Percentiles rank a stretch among this genome's conserved stretches.
phyloP scores from a whole-genome alignment of 2,797 vertebrate species.

The Chloroceryle amazona region DNA sequence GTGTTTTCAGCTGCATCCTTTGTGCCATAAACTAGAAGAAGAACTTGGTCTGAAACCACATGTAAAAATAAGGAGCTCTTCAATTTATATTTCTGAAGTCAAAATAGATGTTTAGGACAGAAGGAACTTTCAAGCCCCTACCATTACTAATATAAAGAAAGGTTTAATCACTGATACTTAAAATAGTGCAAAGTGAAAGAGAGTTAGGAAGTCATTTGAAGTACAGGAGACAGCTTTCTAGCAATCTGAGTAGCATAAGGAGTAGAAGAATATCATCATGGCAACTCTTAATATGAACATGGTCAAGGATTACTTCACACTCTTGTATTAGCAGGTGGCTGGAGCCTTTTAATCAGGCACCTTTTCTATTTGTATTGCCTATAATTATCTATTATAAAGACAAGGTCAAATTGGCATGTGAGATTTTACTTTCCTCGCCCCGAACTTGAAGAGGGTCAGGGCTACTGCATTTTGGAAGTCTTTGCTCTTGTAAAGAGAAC shows the following conservation, averaged over 20 bases:
- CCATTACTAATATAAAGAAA: not conserved
- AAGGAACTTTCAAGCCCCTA: not conserved
- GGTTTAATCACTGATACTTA: not conserved
- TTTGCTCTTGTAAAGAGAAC: not conserved
- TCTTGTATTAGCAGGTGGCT: conserved; percentile 8
- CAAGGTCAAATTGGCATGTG: not conserved
- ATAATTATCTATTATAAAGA: conserved; percentile 7
- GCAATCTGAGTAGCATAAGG: not conserved
- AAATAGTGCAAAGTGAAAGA: not conserved
- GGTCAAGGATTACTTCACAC: conserved; percentile 1
- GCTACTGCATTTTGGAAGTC: not conserved
- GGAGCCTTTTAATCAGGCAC: not conserved
- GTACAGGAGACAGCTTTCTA: not conserved
- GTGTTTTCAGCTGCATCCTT: not conserved
- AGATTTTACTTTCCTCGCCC: not conserved
- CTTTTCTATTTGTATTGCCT: not conserved
- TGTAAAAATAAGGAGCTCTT: not conserved
- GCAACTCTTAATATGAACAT: conserved; percentile 33
- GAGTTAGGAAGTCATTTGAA: not conserved
- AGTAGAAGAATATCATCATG: not conserved
- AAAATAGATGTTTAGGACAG: not conserved
- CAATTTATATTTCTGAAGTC: not conserved
- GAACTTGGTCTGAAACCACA: not conserved
- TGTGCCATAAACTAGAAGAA: not conserved
- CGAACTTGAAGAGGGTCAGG: not conserved